Percentiles rank a stretch among this genome's conserved stretches.
Evolutionary conservation across 2,888 invertebrate genomes (phyloP).

Genomic region (Frankliniella intonsa): DNA sequence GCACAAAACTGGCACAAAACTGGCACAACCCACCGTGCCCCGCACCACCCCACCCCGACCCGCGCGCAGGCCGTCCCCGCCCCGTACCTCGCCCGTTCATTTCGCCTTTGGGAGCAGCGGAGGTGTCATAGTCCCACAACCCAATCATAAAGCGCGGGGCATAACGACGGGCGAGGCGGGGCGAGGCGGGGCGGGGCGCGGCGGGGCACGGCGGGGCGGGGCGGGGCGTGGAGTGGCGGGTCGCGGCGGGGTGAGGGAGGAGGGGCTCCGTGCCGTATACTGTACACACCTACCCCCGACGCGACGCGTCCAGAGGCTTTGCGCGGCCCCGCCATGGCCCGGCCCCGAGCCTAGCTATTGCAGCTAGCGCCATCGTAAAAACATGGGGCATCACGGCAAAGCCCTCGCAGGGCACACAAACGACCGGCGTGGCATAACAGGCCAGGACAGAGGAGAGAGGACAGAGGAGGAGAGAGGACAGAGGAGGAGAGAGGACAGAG

Average conservation of each 20-base stretch:
- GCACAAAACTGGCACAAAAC: no score
- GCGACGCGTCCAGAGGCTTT: neutral
- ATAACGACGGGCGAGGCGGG: neutral
- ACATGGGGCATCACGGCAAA: no score
- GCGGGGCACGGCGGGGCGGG: neutral
- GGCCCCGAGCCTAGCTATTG: neutral
- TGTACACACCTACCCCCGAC: neutral
- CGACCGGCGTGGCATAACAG: no score
- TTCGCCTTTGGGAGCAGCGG: no score
- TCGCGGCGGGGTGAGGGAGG: no score
- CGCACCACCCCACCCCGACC: neutral
- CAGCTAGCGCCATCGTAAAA: neutral
- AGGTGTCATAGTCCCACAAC: neutral
- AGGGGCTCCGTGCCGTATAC: neutral
- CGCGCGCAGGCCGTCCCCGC: neutral
- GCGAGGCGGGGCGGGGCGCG: neutral
- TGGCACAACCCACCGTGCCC: neutral
- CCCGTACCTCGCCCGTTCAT: no score
- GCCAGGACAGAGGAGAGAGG: no score
- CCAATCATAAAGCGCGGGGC: neutral
- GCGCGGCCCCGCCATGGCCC: neutral
- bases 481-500: no score
- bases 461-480: no score
- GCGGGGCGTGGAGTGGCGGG: neutral
- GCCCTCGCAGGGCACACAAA: no score